These are phyloP conservation scores for Hydriomena furcata DNA, from an alignment of 2,888 invertebrate species.

Conservation along the genomic window DNA sequence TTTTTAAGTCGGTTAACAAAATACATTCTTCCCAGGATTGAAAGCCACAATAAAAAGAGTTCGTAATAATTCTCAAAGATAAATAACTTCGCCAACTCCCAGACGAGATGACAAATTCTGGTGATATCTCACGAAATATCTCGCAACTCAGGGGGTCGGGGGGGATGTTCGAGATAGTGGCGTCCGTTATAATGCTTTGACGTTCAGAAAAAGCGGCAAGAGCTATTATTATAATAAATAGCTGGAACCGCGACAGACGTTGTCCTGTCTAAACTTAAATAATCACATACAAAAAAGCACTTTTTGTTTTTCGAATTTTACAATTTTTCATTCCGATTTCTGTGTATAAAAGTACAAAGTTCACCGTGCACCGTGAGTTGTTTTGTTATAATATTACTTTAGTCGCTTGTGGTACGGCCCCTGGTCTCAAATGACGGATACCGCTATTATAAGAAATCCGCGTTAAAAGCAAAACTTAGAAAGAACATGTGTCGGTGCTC, in stretches of 20 bases:
- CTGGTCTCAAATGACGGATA: too few species aligned
- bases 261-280: too few species aligned
- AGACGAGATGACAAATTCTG: constrained; percentile 21
- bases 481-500: constrained; percentile 38
- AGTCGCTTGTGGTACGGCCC: too few species aligned
- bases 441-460: neutral
- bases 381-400: too few species aligned
- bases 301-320: too few species aligned
- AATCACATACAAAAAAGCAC: too few species aligned
- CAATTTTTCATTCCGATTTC: too few species aligned
- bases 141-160: neutral
- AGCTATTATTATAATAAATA: too few species aligned
- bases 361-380: too few species aligned
- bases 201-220: too few species aligned
- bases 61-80: constrained; percentile 16
- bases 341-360: too few species aligned
- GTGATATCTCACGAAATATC: constrained; percentile 21
- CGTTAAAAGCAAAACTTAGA: constrained; percentile 19
- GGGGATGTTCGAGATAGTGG: neutral
- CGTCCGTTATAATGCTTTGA: neutral
- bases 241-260: too few species aligned
- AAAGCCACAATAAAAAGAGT: constrained; percentile 17
- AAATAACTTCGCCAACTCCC: constrained; percentile 23
- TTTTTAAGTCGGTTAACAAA: neutral
- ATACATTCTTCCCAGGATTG: constrained; percentile 7